Base-by-base conservation (phyloP, 53 echinoderm and acorn worm genomes). In the Mesocentrotus franciscanus region DNA sequence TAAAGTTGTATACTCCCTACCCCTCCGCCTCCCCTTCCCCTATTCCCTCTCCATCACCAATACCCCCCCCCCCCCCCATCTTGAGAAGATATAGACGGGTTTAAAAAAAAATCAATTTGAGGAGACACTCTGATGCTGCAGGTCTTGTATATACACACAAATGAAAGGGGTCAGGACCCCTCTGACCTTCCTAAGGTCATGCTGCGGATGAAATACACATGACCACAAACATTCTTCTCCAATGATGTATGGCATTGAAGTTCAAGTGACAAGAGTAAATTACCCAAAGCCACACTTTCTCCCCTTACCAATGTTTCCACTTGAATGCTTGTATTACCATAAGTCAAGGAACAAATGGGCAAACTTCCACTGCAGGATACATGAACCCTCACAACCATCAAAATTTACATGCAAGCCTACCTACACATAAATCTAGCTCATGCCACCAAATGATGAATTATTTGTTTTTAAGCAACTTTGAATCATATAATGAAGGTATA, bases 141-240 rank as follows among this genome's bases (percentile, higher is more conserved):
- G 78, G 17, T 35, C 78, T 13, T n/a, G 27, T 27, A 57, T 56
- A 87, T n/a, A 56, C 27, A 57, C 91, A 61, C 66, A 62, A 4
- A 91, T 91, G 92, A 92, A 58, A 79, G 81, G 39, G 93, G 93
- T 93, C 93, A 61, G 0, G 93, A 93, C 93, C 93, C 62, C 93
- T 20, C 26, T 81, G 93, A 93, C 93, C 93, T 93, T 26, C 6
- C 13, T 33, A 36, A 93, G 93, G 93, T 60, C 93, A 93, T 16
- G 62, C 30, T 93, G 17, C 12, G 33, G 61, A 13, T 81, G 61
- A 93, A 42, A 78, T 26, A 61, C 32, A 93, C 60, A 66, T 60
- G 66, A 93, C 93, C 93, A 93, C 93, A 93, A 61, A 93, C 93
- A 93, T 93, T 93, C 93, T 56, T 79, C 58, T 60, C 29, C 93